phyloP scores from a whole-genome alignment of 2,113 vertebrate genomes.

The Meleagris gallopavo region DNA sequence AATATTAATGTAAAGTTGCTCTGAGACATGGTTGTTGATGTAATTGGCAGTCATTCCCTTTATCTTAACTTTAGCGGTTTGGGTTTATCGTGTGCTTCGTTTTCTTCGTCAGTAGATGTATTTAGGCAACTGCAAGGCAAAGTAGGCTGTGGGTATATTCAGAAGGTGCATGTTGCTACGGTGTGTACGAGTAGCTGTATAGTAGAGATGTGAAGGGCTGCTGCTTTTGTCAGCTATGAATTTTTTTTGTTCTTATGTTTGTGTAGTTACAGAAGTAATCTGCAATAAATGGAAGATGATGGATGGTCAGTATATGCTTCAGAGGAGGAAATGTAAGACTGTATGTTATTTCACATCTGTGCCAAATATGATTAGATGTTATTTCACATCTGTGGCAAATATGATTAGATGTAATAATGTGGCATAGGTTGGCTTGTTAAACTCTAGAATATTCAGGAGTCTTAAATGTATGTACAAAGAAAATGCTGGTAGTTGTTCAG shows the following conservation, averaged over 20 bases:
- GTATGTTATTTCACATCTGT: not conserved
- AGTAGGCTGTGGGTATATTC: not conserved
- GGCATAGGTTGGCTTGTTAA: accelerated
- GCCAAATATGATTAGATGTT: not conserved
- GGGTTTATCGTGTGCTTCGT: not conserved
- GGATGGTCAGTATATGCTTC: not conserved
- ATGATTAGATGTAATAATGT: not conserved
- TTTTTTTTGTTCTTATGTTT: not conserved
- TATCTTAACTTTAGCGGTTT: not conserved
- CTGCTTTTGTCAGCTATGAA: not conserved
- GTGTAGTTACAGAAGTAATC: not conserved
- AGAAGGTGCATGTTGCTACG: not conserved
- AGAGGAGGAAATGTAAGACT: not conserved
- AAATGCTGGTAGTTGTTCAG: not conserved
- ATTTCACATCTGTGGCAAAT: not conserved
- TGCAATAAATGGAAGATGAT: not conserved
- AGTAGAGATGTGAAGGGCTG: not conserved
- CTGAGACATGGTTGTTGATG: not conserved
- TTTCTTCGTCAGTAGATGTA: not conserved
- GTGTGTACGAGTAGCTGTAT: not conserved
- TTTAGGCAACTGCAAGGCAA: not conserved
- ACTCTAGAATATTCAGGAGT: not conserved
- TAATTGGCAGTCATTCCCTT: not conserved
- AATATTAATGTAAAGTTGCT: not conserved
- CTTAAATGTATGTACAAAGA: not conserved